phyloP scores from a whole-genome alignment of 2,888 invertebrate genomes.

The Stenodema calcarata region DNA sequence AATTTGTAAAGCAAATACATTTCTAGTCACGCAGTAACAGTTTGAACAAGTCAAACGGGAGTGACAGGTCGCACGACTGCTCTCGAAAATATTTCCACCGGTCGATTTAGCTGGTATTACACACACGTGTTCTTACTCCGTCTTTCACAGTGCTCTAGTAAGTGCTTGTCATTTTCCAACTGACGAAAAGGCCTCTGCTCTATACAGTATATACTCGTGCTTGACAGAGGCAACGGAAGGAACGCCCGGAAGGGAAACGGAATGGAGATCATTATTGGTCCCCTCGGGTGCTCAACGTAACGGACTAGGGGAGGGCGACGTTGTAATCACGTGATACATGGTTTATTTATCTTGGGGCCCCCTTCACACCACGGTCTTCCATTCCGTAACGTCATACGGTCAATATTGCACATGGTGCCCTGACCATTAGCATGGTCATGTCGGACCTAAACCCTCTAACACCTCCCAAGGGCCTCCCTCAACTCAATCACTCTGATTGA shows the following conservation, averaged over 20 bases:
- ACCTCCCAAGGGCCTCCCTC: slow-evolving; percentile 45
- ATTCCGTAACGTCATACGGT: slow-evolving; percentile 28
- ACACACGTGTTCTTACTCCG: neutral
- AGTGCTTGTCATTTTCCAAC: neutral
- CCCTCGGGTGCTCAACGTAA: neutral
- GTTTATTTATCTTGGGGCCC: slow-evolving; percentile 25
- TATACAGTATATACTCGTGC: neutral
- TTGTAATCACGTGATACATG: slow-evolving; percentile 39
- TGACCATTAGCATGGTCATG: slow-evolving; percentile 48
- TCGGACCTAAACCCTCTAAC: slow-evolving; percentile 17
- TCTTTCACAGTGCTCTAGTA: neutral
- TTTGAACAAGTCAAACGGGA: neutral
- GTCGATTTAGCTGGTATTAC: neutral
- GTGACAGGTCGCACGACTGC: neutral
- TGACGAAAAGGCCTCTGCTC: neutral
- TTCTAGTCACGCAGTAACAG: neutral
- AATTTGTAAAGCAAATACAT: too few relatives aligned
- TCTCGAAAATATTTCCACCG: neutral
- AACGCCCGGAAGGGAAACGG: neutral
- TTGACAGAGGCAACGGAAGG: neutral
- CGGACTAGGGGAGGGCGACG: neutral
- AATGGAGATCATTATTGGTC: slow-evolving; percentile 15
- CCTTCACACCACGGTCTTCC: neutral
- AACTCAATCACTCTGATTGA: slow-evolving; percentile 47
- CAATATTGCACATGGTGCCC: slow-evolving; percentile 14